phyloP scores from a whole-genome alignment of 2,888 invertebrate species.

The Thalpophila matura region DNA sequence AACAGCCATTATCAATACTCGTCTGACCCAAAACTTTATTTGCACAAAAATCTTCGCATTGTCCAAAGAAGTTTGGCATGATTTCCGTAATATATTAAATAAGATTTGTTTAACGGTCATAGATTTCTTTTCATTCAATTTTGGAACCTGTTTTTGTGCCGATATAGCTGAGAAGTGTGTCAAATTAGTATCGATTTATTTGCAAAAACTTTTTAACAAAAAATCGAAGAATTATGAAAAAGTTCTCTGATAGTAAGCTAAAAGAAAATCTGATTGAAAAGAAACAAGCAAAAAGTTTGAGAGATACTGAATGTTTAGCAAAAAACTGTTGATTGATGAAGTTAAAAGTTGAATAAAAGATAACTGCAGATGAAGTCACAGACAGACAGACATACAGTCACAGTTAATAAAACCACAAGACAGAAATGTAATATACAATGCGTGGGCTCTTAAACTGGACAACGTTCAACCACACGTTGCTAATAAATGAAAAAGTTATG shows the following conservation, averaged over 20 bases:
- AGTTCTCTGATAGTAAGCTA: not conserved
- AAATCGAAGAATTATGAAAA: conserved; percentile 17
- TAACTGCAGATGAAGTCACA: not conserved
- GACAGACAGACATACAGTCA: not conserved
- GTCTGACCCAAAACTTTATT: conserved; percentile 39
- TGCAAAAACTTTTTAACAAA: conserved; percentile 18
- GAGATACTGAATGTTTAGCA: too few species aligned
- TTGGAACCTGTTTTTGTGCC: conserved; percentile 62
- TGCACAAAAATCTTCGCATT: conserved; percentile 52
- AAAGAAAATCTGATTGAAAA: not conserved
- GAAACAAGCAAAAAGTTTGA: not conserved
- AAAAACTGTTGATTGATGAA: not conserved
- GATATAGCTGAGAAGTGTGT: conserved; percentile 66
- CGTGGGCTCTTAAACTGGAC: not conserved
- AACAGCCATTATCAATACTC: conserved; percentile 36
- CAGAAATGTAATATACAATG: too few species aligned
- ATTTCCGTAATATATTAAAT: conserved; percentile 76
- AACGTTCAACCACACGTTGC: accelerated
- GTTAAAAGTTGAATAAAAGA: not conserved
- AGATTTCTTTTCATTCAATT: conserved; percentile 48
- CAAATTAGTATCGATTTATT: conserved; percentile 63
- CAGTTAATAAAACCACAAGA: too few species aligned
- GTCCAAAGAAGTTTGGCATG: conserved; percentile 64
- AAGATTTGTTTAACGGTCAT: conserved; percentile 70
- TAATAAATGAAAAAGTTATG: not conserved